phyloP scores from a whole-genome alignment of 2,797 vertebrate genomes.

The Bufotes viridis region DNA sequence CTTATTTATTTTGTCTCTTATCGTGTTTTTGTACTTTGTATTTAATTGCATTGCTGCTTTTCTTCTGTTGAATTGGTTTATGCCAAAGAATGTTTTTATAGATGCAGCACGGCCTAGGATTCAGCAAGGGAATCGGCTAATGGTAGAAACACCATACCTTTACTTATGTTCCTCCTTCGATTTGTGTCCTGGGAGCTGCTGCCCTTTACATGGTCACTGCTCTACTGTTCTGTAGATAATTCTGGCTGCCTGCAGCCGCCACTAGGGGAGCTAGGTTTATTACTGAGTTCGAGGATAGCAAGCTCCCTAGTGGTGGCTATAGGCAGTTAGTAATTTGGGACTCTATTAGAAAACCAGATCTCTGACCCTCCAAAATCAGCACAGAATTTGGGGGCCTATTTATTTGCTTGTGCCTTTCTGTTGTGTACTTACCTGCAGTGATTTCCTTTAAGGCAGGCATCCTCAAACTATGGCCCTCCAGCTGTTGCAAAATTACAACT shows the following conservation, averaged over 20 bases:
- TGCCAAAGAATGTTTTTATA: slow-evolving; percentile 24
- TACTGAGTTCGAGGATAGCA: too few relatives aligned
- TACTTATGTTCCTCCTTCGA: background rate
- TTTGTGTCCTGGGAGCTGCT: background rate
- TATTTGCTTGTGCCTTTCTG: background rate
- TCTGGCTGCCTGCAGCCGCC: too few relatives aligned
- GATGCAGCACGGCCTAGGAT: background rate
- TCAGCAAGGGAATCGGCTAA: background rate
- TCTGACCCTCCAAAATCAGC: too few relatives aligned
- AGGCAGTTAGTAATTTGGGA: too few relatives aligned
- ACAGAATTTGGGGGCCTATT: background rate
- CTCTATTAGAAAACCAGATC: too few relatives aligned
- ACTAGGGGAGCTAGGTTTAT: too few relatives aligned
- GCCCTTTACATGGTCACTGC: too few relatives aligned
- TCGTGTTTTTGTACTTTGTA: background rate
- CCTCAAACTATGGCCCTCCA: too few relatives aligned
- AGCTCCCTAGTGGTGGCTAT: too few relatives aligned
- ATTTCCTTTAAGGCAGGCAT: background rate
- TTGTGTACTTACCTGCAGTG: background rate
- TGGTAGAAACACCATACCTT: too few relatives aligned
- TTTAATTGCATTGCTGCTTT: background rate
- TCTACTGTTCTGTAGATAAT: too few relatives aligned
- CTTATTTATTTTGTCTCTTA: slow-evolving; percentile 30
- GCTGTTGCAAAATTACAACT: too few relatives aligned
- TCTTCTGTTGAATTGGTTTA: background rate